Evolutionary conservation across 1,140 invertebrate genomes (phyloP).

Genomic region (Drosophila mojavensis): DNA sequence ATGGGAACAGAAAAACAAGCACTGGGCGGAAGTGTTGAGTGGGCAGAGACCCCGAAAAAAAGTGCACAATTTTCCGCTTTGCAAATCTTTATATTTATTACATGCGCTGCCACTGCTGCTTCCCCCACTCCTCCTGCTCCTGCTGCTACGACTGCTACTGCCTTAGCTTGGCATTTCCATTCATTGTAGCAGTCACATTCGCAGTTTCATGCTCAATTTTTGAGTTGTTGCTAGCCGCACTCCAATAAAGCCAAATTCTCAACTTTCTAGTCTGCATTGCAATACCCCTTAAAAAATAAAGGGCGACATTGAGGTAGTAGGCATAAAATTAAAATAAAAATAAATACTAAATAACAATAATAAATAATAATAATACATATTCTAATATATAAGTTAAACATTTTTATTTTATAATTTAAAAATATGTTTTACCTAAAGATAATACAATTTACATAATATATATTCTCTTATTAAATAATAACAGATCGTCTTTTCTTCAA

Average conservation of each 20-base stretch:
- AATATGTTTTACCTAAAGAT: no score
- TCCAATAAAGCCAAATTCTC: conserved; percentile 28
- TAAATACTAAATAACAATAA: no score
- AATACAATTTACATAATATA: no score
- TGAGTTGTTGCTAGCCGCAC: conserved; percentile 27
- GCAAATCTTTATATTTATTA: conserved; percentile 64
- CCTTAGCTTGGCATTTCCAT: conserved; percentile 36
- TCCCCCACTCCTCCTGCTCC: no score
- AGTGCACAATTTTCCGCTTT: conserved; percentile 55
- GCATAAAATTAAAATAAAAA: no score
- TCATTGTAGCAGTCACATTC: conserved; percentile 27
- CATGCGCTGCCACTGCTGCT: conserved; percentile 27
- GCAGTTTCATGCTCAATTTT: conserved; percentile 24
- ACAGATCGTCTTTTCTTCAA: no score
- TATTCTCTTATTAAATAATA: no score
- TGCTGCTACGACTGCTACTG: no score
- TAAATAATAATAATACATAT: no score
- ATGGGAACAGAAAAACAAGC: conserved; percentile 3
- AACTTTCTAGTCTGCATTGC: neutral
- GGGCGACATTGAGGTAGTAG: no score
- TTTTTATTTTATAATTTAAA: no score
- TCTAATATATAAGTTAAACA: no score
- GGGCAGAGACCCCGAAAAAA: conserved; percentile 29
- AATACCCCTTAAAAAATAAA: conserved; percentile 7
- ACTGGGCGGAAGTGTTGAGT: neutral